Percentiles rank a stretch among this genome's conserved stretches.
Evolutionary conservation across 2,888 invertebrate species (phyloP).

Genomic region (Yponomeuta malinellus): DNA sequence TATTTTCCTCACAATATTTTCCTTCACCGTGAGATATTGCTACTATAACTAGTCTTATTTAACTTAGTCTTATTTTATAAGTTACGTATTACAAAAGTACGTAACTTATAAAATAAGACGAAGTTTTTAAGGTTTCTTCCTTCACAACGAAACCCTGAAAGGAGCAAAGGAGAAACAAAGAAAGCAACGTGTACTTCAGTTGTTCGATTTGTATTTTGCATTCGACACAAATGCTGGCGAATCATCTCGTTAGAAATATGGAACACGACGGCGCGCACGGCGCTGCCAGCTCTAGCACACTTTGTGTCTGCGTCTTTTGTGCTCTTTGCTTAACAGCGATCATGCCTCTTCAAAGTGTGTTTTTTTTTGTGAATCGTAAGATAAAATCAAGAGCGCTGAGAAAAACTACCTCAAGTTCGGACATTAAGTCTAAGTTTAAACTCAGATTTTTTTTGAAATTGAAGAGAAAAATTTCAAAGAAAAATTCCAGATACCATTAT

Average conservation of each 20-base stretch:
- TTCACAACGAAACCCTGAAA: no score
- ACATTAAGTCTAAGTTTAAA: not conserved
- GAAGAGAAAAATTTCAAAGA: no score
- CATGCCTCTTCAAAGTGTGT: not conserved
- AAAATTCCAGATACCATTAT: no score
- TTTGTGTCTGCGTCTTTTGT: slow-evolving; percentile 68
- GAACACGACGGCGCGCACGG: slow-evolving; percentile 37
- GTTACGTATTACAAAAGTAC: no score
- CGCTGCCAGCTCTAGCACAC: slow-evolving; percentile 60
- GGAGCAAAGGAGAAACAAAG: not conserved
- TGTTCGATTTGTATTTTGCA: slow-evolving; percentile 15
- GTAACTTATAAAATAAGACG: no score
- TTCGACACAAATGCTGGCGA: slow-evolving; percentile 54
- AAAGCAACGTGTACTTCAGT: not conserved
- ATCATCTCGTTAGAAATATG: slow-evolving; percentile 71
- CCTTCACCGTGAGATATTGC: no score
- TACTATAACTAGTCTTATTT: no score
- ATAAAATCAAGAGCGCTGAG: not conserved
- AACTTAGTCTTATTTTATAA: no score
- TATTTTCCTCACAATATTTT: no score
- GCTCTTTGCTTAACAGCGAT: slow-evolving; percentile 22
- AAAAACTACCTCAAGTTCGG: not conserved
- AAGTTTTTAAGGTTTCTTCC: no score
- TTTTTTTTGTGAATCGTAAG: not conserved
- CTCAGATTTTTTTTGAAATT: no score